Conservation (phyloP, 1,140 invertebrate species). For the Scaptomyza hsui region DNA sequence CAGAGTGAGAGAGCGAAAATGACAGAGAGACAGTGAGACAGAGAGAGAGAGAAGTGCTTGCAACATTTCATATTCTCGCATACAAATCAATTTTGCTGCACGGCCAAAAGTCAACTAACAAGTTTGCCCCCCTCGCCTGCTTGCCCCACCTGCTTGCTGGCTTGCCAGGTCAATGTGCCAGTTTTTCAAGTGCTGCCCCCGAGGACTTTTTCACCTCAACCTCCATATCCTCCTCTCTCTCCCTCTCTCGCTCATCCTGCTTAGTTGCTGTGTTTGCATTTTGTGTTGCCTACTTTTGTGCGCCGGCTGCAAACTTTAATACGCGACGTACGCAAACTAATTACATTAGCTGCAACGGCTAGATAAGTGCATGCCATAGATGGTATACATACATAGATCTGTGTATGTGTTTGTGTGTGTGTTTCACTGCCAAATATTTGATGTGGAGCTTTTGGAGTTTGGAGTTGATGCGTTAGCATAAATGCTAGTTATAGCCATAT, state of each 20-base stretch:
- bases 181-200: not conserved
- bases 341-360: constrained; percentile 51
- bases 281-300: constrained; percentile 18
- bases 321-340: constrained; percentile 42
- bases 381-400: not conserved
- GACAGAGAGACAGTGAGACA: not conserved
- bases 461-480: not conserved
- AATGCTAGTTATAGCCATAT: constrained; percentile 7
- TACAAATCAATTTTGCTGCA: constrained; percentile 13
- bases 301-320: not conserved
- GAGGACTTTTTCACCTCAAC: not conserved
- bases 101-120: constrained; percentile 3
- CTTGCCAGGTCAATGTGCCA: constrained; percentile 1
- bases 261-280: constrained; percentile 1
- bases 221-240: not conserved
- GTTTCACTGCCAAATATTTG: not conserved
- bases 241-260: not conserved
- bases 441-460: not conserved
- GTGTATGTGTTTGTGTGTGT: not conserved
- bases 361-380: constrained; percentile 24
- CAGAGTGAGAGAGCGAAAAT: not conserved
- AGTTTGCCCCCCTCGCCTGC: not conserved
- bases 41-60: not conserved
- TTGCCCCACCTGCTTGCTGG: too few relatives aligned
- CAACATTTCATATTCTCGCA: not conserved